Conservation (phyloP, 2,113 vertebrate species). For the Butorides virescens region DNA sequence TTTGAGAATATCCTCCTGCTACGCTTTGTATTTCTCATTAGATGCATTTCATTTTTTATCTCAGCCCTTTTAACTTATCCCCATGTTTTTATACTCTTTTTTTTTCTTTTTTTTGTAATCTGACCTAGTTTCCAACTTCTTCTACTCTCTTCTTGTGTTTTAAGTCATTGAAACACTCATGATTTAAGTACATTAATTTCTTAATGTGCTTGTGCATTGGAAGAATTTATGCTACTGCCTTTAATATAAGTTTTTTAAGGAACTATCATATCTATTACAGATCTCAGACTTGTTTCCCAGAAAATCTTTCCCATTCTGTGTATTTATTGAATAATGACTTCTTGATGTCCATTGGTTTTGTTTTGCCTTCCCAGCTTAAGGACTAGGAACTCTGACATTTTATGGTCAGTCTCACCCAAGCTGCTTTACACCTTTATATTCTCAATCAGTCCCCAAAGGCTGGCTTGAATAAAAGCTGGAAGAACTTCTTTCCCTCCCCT, state of each 20-base stretch:
- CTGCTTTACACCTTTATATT: not conserved
- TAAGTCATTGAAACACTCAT: not conserved
- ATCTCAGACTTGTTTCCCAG: not conserved
- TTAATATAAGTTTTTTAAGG: not conserved
- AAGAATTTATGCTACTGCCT: not conserved
- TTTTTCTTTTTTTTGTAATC: not conserved
- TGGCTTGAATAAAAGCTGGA: not conserved
- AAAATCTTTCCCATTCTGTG: not conserved
- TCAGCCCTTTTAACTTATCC: not conserved
- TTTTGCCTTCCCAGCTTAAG: not conserved
- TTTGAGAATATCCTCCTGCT: not conserved
- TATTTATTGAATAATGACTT: not conserved
- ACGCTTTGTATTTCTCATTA: not conserved
- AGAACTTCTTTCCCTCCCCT: not conserved
- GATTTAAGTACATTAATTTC: not conserved
- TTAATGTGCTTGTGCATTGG: not conserved
- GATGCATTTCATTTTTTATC: not conserved
- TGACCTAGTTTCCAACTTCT: not conserved
- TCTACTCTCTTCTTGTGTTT: not conserved
- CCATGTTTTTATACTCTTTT: not conserved
- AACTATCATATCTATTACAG: not conserved
- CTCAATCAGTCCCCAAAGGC: not conserved
- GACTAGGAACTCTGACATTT: not conserved
- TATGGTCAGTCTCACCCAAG: not conserved
- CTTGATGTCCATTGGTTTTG: not conserved